Evolutionary conservation across 1,140 invertebrate species (phyloP).

Genomic region (Bombus superbus): DNA sequence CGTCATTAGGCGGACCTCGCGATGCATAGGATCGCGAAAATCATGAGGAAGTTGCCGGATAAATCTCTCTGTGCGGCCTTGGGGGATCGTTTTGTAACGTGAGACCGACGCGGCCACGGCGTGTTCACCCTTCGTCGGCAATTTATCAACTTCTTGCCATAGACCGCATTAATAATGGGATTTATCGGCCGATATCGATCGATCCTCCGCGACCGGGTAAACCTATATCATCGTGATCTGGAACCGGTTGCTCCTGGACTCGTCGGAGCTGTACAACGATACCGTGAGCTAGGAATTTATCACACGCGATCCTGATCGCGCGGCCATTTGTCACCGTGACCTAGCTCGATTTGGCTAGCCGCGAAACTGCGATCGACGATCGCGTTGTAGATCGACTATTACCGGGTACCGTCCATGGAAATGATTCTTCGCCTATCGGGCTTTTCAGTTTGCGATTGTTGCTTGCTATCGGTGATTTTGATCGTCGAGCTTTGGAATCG

Average conservation of each 20-base stretch:
- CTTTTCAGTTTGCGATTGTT: not conserved
- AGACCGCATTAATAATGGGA: slow-evolving; percentile 64
- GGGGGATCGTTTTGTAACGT: slow-evolving; percentile 52
- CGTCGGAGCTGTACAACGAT: slow-evolving; percentile 34
- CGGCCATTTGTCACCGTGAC: slow-evolving; percentile 54
- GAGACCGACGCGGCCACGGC: slow-evolving; percentile 45
- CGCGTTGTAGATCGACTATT: slow-evolving; percentile 47
- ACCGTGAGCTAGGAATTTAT: slow-evolving; percentile 51
- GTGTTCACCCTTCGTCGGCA: slow-evolving; percentile 35
- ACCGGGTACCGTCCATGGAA: not conserved
- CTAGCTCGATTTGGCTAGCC: slow-evolving; percentile 42
- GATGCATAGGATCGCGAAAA: slow-evolving; percentile 6
- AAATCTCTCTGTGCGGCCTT: slow-evolving; percentile 32
- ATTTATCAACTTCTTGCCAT: slow-evolving; percentile 64
- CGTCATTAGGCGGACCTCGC: slow-evolving; percentile 4
- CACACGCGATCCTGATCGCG: slow-evolving; percentile 41
- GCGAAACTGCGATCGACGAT: slow-evolving; percentile 42
- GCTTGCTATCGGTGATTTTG: not conserved
- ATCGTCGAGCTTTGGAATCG: not conserved
- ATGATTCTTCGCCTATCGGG: not conserved
- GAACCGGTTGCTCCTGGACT: slow-evolving; percentile 50
- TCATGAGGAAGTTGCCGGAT: slow-evolving; percentile 15
- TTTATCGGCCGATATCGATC: slow-evolving; percentile 69
- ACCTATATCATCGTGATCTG: slow-evolving; percentile 55
- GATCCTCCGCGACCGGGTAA: slow-evolving; percentile 55